Percentiles rank a stretch among this genome's conserved stretches.
phyloP scores from a whole-genome alignment of 2,113 vertebrate genomes.

The Oryzias javanicus region DNA sequence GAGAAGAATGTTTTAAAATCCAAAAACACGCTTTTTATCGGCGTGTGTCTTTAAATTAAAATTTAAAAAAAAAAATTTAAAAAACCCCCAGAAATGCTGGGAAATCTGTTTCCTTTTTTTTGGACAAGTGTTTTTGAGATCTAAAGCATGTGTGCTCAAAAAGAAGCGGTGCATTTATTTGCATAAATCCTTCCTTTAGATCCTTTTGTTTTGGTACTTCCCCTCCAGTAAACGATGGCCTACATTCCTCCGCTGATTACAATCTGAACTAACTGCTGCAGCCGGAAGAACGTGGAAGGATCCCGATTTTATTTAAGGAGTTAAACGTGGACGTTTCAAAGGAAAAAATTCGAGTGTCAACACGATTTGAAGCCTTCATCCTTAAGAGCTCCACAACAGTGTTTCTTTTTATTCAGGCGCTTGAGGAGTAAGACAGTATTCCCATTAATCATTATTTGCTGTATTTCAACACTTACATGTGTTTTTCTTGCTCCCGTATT shows the following conservation, averaged over 20 bases:
- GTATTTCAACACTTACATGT: slow-evolving; percentile 34
- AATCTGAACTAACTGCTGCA: slow-evolving; percentile 36
- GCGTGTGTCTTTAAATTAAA: too few species aligned
- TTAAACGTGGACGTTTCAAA: slow-evolving; percentile 9
- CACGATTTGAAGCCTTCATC: slow-evolving; percentile 16
- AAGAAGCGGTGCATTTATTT: slow-evolving; percentile 62
- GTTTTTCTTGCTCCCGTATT: slow-evolving; percentile 47
- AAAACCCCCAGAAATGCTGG: too few species aligned
- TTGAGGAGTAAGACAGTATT: slow-evolving; percentile 1
- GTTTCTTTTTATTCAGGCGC: not conserved
- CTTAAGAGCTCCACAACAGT: too few species aligned
- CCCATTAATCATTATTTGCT: slow-evolving; percentile 18
- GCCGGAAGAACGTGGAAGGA: slow-evolving; percentile 15
- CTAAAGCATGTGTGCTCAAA: slow-evolving; percentile 34
- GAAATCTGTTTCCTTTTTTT: too few species aligned
- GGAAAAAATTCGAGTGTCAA: slow-evolving; percentile 39
- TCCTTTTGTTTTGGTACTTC: slow-evolving; percentile 52
- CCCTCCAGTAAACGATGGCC: slow-evolving; percentile 66
- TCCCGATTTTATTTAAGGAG: slow-evolving; percentile 23
- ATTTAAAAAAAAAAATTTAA: too few species aligned
- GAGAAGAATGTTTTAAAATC: too few species aligned
- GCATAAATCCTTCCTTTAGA: slow-evolving; percentile 66
- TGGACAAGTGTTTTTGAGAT: not conserved
- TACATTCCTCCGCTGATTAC: slow-evolving; percentile 54
- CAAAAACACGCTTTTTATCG: too few species aligned